These are phyloP conservation scores for Platysternon megacephalum DNA, from an alignment of 2,113 vertebrate species.

Conservation along the genomic window DNA sequence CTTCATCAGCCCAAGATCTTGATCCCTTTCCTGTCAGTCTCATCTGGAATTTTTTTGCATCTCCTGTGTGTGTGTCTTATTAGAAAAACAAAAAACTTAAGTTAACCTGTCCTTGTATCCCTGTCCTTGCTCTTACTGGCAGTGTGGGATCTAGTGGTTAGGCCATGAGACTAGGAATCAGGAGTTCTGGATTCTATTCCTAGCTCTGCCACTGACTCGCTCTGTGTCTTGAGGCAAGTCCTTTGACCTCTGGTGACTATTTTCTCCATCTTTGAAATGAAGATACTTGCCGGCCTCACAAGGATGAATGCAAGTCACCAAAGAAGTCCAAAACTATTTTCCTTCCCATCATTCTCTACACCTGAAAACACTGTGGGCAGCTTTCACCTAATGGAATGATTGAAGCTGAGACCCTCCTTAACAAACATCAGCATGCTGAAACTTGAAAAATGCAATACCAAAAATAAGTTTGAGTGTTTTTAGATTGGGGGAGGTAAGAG, in stretches of 20 bases:
- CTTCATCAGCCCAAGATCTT: background rate
- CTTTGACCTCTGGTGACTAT: background rate
- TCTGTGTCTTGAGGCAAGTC: background rate
- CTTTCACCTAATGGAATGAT: background rate
- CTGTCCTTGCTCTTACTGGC: background rate
- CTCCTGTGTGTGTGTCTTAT: background rate
- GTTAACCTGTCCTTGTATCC: background rate
- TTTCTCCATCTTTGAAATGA: background rate
- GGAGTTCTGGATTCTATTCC: background rate
- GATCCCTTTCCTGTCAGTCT: background rate
- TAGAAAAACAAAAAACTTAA: background rate
- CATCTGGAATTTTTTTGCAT: background rate
- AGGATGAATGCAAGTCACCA: background rate
- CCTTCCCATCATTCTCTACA: background rate
- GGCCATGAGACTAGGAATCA: background rate
- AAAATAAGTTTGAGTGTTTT: background rate
- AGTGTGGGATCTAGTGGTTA: background rate
- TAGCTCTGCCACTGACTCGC: background rate
- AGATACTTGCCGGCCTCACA: background rate
- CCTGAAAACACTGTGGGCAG: background rate
- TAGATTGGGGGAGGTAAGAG: background rate
- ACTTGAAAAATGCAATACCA: background rate
- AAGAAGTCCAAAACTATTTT: background rate
- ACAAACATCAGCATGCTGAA: background rate
- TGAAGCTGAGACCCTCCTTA: background rate